Evolutionary conservation across 2,113 vertebrate genomes (phyloP), one percentile per base, ranked within the genome.

Genomic region (Benitochromis conjunctus): DNA sequence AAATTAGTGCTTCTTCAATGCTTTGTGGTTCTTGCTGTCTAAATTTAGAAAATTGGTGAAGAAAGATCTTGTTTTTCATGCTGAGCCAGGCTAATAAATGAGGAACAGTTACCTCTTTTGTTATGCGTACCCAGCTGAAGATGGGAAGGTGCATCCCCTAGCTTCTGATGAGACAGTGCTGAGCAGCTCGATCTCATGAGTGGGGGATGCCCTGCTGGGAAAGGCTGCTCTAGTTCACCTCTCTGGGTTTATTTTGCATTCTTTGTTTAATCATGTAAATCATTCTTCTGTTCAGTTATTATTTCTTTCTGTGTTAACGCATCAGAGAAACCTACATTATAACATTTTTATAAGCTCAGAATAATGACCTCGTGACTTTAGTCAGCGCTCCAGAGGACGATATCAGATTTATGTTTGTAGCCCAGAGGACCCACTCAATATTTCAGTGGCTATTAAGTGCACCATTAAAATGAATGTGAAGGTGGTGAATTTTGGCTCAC

Each of bases 391-490:
- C 76, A 83, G 36, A 64, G 36, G 53, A 82, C 24, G 38, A 80
- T 58, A 79, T 82, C 55, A 83, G 77, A 90, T 87, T 88, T 74
- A 81, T 83, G 54, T 54, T 38, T 53, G 41, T 2, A 12, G 54
- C 53, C 79, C 13, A 48, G 26, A 86, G 12, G 55, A 84, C 60
- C 41, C 69, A 31, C 80, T 89, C 74, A 84, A 11, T 87, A 87
- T 80, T 88, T 90, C 57, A 86, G 41, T 80, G 54, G 60, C 46
- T 84, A 85, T 84, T 88, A 88, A 93, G 85, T 89, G 85, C 85
- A 69, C 46, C 46, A 74, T 92, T 92, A 89, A 71, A 91, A 9
- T 60, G 41, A 90, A 79, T 18, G 16, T 5, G 9, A 83, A 90
- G 5, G 8, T 55, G 51, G 18, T 60, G 34, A 81, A 76, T 64